phyloP scores from a whole-genome alignment of 2,888 invertebrate species.

The Drosophila setosimentum region DNA sequence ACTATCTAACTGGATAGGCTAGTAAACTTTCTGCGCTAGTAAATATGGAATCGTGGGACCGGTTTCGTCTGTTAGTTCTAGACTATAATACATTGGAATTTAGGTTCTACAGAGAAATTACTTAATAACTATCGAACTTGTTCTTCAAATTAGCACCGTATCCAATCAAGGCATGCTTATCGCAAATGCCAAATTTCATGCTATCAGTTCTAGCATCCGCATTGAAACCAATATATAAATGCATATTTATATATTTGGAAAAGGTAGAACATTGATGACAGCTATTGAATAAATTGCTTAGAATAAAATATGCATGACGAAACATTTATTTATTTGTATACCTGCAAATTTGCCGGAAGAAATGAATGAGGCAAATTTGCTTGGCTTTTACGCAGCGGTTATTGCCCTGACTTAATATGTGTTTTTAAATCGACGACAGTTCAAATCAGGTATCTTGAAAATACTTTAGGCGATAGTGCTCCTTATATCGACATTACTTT shows the following conservation, averaged over 20 bases:
- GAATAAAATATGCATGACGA: slow-evolving; percentile 52
- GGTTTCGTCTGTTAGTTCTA: slow-evolving; percentile 57
- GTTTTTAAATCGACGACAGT: slow-evolving; percentile 7
- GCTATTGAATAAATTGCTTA: slow-evolving; percentile 36
- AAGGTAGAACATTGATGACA: slow-evolving; percentile 25
- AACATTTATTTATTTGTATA: slow-evolving; percentile 24
- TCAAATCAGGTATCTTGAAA: slow-evolving; percentile 25
- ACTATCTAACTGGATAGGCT: slow-evolving; percentile 65
- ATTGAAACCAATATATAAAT: slow-evolving; percentile 28
- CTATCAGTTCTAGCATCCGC: slow-evolving; percentile 36
- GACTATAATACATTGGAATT: slow-evolving; percentile 20
- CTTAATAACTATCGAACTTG: slow-evolving; percentile 67
- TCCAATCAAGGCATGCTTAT: slow-evolving; percentile 41
- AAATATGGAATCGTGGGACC: slow-evolving; percentile 63
- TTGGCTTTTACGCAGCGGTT: slow-evolving; percentile 39
- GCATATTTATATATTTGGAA: slow-evolving; percentile 29
- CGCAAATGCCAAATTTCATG: slow-evolving; percentile 34
- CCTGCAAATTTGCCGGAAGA: slow-evolving; percentile 39
- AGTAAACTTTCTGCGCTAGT: slow-evolving; percentile 54
- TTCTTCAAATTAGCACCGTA: slow-evolving; percentile 46
- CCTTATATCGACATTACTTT: background rate
- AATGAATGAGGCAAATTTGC: slow-evolving; percentile 38
- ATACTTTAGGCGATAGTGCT: slow-evolving; percentile 18
- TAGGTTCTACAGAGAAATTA: slow-evolving; percentile 40
- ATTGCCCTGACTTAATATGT: slow-evolving; percentile 42